Percentiles rank a stretch among this genome's conserved stretches.
phyloP scores from a whole-genome alignment of 2,888 invertebrate genomes.

The Tigriopus californicus region DNA sequence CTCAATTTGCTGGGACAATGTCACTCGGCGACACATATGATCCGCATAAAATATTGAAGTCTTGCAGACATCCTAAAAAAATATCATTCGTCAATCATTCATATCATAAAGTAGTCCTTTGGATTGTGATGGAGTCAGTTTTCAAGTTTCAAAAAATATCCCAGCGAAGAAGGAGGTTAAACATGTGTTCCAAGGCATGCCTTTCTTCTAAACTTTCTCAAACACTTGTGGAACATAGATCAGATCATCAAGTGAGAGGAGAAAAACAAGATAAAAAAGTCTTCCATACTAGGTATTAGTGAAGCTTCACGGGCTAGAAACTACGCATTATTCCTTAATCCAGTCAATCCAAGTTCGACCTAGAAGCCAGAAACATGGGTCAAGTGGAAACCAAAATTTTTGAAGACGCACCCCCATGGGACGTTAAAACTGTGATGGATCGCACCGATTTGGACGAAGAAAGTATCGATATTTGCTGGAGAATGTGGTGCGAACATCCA shows the following conservation, averaged over 20 bases:
- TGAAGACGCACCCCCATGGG: not conserved
- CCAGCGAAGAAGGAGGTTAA: not conserved
- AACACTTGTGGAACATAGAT: not conserved
- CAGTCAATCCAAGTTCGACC: not conserved
- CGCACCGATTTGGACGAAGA: not conserved
- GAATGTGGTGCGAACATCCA: not conserved
- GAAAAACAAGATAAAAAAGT: too few species aligned
- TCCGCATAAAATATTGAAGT: slow-evolving; percentile 15
- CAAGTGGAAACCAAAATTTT: not conserved
- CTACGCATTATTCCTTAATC: not conserved
- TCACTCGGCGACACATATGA: slow-evolving; percentile 10
- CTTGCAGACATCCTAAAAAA: slow-evolving; percentile 14
- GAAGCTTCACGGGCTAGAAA: not conserved
- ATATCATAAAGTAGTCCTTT: too few species aligned
- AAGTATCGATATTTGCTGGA: not conserved
- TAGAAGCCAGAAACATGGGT: not conserved
- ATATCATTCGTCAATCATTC: too few species aligned
- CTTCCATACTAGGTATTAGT: too few species aligned
- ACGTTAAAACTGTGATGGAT: not conserved
- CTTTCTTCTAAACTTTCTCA: not conserved
- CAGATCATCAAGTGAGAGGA: too few species aligned
- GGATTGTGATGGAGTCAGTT: not conserved
- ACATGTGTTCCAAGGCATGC: not conserved
- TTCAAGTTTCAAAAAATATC: not conserved
- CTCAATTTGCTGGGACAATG: not conserved